Conservation (phyloP, 1,140 invertebrate genomes). For the Aethina tumida region DNA sequence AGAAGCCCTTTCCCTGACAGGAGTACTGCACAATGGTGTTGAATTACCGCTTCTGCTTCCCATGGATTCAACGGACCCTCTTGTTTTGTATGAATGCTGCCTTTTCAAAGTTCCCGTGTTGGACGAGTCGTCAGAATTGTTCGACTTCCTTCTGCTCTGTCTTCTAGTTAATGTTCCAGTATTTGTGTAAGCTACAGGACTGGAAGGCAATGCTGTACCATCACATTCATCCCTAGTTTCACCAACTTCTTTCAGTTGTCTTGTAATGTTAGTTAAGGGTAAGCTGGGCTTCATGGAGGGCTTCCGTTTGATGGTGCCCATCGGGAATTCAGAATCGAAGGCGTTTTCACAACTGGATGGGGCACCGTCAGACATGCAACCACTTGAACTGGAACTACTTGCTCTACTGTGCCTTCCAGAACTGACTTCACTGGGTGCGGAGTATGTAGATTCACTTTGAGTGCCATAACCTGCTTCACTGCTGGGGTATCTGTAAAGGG, state of each 20-base stretch:
- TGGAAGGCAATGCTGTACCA: conserved; percentile 15
- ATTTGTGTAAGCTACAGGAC: conserved; percentile 30
- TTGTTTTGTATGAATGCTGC: conserved; percentile 36
- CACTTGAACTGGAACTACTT: conserved; percentile 69
- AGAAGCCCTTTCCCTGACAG: conserved; percentile 40
- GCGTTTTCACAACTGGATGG: conserved; percentile 60
- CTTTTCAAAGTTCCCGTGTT: conserved; percentile 45
- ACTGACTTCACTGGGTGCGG: conserved; percentile 30
- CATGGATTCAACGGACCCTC: conserved; percentile 34
- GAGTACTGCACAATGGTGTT: conserved; percentile 43
- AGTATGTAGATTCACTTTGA: conserved; percentile 31
- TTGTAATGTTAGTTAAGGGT: conserved; percentile 81
- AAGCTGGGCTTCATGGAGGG: conserved; percentile 82
- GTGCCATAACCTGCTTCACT: conserved; percentile 35
- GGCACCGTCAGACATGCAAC: conserved; percentile 65
- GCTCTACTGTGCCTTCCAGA: conserved; percentile 50
- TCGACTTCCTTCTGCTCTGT: conserved; percentile 42
- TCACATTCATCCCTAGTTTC: conserved; percentile 44
- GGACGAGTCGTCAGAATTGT: conserved; percentile 40
- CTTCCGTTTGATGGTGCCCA: conserved; percentile 77
- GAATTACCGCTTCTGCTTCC: conserved; percentile 36
- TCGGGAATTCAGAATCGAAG: conserved; percentile 67
- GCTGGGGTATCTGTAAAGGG: conserved; percentile 23
- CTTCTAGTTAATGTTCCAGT: conserved; percentile 41
- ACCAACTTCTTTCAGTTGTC: conserved; percentile 76